Evolutionary conservation across 2,797 vertebrate genomes (phyloP).

Genomic region (Anomalospiza imberbis): DNA sequence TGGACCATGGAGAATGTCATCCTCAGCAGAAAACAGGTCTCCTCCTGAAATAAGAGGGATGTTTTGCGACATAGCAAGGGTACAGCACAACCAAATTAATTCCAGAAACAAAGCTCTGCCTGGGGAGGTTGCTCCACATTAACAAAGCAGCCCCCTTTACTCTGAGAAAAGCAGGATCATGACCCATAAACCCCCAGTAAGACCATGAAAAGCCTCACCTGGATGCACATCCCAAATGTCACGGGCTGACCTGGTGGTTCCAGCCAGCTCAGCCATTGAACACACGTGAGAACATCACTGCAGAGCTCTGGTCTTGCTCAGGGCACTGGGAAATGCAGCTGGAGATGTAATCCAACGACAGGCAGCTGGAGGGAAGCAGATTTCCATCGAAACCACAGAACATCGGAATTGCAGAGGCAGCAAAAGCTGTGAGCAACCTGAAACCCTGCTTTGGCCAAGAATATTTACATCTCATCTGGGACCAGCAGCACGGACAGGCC

Average conservation of each 20-base stretch:
- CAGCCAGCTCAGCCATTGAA: neutral
- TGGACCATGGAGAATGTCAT: neutral
- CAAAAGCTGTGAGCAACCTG: neutral
- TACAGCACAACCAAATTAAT: neutral
- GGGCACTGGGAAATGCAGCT: neutral
- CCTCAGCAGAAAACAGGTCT: neutral
- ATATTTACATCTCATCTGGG: neutral
- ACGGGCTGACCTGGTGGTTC: neutral
- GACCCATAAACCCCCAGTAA: neutral
- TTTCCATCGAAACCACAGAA: neutral
- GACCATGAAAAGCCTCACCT: neutral
- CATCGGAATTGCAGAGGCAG: neutral
- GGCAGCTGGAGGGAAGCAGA: slow-evolving; percentile 63
- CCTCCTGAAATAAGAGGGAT: neutral
- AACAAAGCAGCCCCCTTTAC: neutral
- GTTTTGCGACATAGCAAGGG: neutral
- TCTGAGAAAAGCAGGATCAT: neutral
- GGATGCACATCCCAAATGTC: neutral
- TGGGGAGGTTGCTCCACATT: neutral
- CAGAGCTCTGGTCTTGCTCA: neutral
- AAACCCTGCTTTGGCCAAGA: neutral
- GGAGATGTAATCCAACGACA: slow-evolving; percentile 23
- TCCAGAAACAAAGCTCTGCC: neutral
- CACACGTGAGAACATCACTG: rapidly evolving
- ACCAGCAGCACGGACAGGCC: neutral